Conservation (phyloP, 2,797 vertebrate species). For the Anguilla marmorata region DNA sequence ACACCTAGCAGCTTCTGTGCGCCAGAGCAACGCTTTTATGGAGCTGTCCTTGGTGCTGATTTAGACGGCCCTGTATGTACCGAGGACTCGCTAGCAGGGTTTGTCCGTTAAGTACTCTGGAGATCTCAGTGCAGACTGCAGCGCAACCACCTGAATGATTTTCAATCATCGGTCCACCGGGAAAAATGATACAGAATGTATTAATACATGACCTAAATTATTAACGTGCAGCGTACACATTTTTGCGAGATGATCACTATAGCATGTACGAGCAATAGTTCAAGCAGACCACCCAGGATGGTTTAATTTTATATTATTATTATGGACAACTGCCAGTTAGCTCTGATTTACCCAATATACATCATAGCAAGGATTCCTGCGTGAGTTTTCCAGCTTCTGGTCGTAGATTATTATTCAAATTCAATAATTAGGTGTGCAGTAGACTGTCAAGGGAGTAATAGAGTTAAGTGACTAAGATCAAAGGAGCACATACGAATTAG, state of each 20-base stretch:
- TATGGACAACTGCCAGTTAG: background rate
- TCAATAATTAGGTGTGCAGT: background rate
- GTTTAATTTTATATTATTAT: background rate
- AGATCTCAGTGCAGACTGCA: background rate
- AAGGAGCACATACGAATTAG: background rate
- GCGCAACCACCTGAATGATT: background rate
- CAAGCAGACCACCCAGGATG: background rate
- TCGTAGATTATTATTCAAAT: background rate
- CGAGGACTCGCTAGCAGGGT: background rate
- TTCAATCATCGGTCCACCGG: background rate
- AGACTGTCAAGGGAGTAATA: background rate
- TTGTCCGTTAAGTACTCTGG: background rate
- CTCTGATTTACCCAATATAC: background rate
- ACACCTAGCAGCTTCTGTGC: background rate
- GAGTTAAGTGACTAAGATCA: background rate
- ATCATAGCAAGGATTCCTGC: background rate
- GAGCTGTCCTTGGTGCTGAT: constrained; percentile 12
- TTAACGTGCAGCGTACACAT: background rate
- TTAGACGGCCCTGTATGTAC: background rate
- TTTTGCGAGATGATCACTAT: background rate
- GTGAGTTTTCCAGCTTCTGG: background rate
- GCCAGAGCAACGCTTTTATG: background rate
- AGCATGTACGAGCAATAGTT: background rate
- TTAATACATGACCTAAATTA: background rate
- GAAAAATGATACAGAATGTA: background rate